phyloP scores from a whole-genome alignment of 2,113 vertebrate genomes.

The Lepus timidus region DNA sequence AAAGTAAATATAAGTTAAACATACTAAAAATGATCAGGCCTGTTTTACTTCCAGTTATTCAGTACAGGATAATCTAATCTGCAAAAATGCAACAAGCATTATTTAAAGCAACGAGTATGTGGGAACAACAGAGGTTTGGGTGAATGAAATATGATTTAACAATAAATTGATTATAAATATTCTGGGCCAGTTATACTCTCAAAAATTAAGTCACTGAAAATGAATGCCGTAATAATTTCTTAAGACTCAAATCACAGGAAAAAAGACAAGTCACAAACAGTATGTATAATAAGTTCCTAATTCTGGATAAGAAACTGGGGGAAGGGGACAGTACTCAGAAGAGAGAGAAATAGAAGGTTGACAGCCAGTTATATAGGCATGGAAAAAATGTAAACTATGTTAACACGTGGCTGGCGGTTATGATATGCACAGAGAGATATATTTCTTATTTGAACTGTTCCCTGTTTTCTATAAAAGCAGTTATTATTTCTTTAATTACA shows the following conservation, averaged over 20 bases:
- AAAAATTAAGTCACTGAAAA: not conserved
- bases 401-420: not conserved
- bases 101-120: constrained; percentile 44
- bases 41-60: constrained; percentile 43
- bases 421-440: rapidly evolving
- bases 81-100: constrained; percentile 12
- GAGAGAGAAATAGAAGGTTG: not conserved
- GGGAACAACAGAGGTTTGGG: not conserved
- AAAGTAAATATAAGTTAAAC: not conserved
- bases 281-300: not conserved
- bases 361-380: not conserved
- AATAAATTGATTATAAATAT: constrained; percentile 34
- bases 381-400: not conserved
- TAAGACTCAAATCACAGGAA: not conserved
- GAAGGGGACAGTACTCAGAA: not conserved
- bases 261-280: not conserved
- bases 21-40: constrained; percentile 17
- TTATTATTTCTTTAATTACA: not conserved
- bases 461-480: not conserved
- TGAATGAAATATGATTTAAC: not conserved
- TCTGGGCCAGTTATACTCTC: not conserved
- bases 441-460: not conserved
- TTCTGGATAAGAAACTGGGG: not conserved
- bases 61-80: not conserved
- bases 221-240: not conserved